Evolutionary conservation across 2,888 invertebrate genomes (phyloP).

Genomic region (Thalpophila matura): DNA sequence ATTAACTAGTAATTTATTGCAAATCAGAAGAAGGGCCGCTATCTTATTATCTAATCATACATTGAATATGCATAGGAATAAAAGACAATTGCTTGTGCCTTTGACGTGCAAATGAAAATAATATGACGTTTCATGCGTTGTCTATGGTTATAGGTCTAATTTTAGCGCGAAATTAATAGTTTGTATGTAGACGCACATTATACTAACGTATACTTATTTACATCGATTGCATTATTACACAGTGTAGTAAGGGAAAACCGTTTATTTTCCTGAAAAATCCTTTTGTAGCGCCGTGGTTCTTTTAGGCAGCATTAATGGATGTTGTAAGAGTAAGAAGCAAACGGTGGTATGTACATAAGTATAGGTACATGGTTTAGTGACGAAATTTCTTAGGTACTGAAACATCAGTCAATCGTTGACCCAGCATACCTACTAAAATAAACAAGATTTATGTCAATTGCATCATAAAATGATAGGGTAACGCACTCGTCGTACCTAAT

Average conservation of each 20-base stretch:
- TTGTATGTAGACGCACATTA: not conserved
- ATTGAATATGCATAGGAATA: constrained; percentile 32
- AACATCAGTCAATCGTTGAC: no score
- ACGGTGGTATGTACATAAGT: no score
- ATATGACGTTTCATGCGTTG: constrained; percentile 46
- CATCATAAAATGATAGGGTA: no score
- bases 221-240: constrained; percentile 14
- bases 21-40: constrained; percentile 44
- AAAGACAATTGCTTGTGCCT: constrained; percentile 33
- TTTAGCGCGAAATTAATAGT: constrained; percentile 25
- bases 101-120: constrained; percentile 54
- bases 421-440: no score
- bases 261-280: not conserved
- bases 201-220: not conserved
- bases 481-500: no score
- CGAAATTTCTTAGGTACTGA: no score
- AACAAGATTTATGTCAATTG: no score
- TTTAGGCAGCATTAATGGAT: no score
- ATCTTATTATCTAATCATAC: constrained; percentile 44
- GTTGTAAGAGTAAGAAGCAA: no score
- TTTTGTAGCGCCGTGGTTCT: no score
- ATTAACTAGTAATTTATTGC: constrained; percentile 31
- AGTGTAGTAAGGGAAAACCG: not conserved
- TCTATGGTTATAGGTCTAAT: constrained; percentile 43
- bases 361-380: no score